phyloP scores from a whole-genome alignment of 1,140 invertebrate genomes.

The Drosophila arawakana region DNA sequence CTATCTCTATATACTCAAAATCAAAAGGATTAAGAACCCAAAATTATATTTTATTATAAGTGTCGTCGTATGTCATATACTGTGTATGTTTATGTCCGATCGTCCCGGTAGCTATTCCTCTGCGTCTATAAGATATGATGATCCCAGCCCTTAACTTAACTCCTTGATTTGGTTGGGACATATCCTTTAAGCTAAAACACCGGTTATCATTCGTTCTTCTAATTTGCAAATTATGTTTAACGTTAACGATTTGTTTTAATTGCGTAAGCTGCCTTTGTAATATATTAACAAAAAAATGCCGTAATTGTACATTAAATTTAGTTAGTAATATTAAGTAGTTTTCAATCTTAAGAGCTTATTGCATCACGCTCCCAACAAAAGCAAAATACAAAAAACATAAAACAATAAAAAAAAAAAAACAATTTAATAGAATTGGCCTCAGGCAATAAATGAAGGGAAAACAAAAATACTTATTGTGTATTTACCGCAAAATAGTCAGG shows the following conservation, averaged over 20 bases:
- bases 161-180: constrained; percentile 36
- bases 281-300: constrained; percentile 73
- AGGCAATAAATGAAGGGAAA: constrained; percentile 57
- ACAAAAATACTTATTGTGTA: constrained; percentile 28
- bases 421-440: constrained; percentile 64
- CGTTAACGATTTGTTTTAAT: constrained; percentile 41
- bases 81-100: constrained; percentile 52
- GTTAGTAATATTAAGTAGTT: constrained; percentile 52
- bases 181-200: constrained; percentile 38
- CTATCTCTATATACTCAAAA: constrained; percentile 75
- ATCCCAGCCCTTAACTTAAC: neutral
- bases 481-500: constrained; percentile 72
- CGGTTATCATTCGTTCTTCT: constrained; percentile 55
- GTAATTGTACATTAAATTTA: constrained; percentile 66
- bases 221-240: constrained; percentile 57
- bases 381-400: constrained; percentile 18
- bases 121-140: neutral
- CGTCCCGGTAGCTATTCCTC: constrained; percentile 31
- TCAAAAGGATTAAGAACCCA: constrained; percentile 48
- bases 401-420: constrained; percentile 28
- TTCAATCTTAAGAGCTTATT: constrained; percentile 69
- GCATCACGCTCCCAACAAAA: constrained; percentile 52
- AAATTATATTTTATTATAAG: constrained; percentile 78
- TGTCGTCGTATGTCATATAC: constrained; percentile 46
- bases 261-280: constrained; percentile 76